Percentiles rank a stretch among this genome's conserved stretches.
phyloP scores from a whole-genome alignment of 2,797 vertebrate genomes.

The Coregonus ussuriensis region DNA sequence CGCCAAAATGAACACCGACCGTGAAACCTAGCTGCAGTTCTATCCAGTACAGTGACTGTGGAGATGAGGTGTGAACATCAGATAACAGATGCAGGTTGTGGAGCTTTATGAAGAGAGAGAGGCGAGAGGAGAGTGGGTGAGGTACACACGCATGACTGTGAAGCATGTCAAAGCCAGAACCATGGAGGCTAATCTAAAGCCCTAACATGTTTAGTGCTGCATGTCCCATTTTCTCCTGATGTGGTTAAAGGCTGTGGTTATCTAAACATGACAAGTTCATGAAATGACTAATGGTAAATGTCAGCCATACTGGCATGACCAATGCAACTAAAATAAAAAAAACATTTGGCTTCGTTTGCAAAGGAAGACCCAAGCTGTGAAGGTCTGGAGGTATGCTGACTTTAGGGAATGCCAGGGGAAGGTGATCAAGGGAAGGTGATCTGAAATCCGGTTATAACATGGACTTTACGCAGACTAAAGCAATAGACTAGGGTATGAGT shows the following conservation, averaged over 20 bases:
- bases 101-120: not conserved
- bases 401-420: not conserved
- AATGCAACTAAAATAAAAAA: not conserved
- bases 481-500: not conserved
- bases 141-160: constrained; percentile 53
- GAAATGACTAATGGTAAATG: constrained; percentile 10
- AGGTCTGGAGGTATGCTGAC: no score
- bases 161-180: constrained; percentile 61
- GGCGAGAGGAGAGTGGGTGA: constrained; percentile 4
- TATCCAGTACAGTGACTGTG: not conserved
- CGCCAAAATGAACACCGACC: no score
- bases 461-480: not conserved
- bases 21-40: not conserved
- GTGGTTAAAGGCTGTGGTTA: not conserved
- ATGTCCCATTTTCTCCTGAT: not conserved
- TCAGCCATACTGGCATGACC: constrained; percentile 4
- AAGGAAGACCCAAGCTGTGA: not conserved
- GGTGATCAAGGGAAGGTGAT: no score
- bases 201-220: constrained; percentile 16
- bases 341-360: not conserved
- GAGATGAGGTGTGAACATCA: not conserved
- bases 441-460: not conserved
- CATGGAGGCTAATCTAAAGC: constrained; percentile 8
- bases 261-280: constrained; percentile 8
- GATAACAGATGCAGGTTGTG: constrained; percentile 16